Evolutionary conservation across 2,888 invertebrate species (phyloP), one percentile per base, ranked within the genome.

Genomic region (Megastigmus dorsalis): DNA sequence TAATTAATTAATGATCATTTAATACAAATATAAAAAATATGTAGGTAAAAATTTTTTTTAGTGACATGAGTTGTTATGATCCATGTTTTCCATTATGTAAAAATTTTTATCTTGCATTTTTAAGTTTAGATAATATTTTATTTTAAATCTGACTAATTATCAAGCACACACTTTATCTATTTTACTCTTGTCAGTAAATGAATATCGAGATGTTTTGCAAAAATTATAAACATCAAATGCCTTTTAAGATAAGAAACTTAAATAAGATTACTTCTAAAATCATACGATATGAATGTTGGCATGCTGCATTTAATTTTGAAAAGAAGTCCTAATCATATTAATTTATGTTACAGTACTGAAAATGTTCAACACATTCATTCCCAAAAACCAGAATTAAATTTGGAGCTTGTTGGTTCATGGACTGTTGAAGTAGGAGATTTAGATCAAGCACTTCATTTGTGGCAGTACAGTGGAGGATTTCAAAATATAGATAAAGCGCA

Each of bases 391-490:
- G 92, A 94, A 41, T 89, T 97, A 26, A 94, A 94, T 62, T 94
- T 95, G 82, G 95, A 97, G 85, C 90, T 99, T 80, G 94, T 97
- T 28, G 99, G 96, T 68, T 98, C 98, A 83, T 99, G 98, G 97
- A 95, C 95, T 0, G 98, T 98, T 1, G 94, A 95, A 66, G 96
- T 97, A 43, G 99, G 99, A 38, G 98, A 99, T 85, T 95, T 98
- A 90, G 99, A 99, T 90, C 99, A 99, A 89, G 97, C 94, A 18
- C 90, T 99, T 75, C 98, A 99, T 88, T 90, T 99, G 69, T 99
- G 98, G 98, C 93, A 95, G 84, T 98, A 97, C 86, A 94, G 63
- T 10, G 97, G 97, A 59, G 99, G 99, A 23, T 99, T 97, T 84
- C 92, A 95, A 84, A 92, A 93, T 81, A 93, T 97, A 82, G 97